Base-by-base conservation (phyloP, 2,113 vertebrate genomes). In the Anguilla rostrata region DNA sequence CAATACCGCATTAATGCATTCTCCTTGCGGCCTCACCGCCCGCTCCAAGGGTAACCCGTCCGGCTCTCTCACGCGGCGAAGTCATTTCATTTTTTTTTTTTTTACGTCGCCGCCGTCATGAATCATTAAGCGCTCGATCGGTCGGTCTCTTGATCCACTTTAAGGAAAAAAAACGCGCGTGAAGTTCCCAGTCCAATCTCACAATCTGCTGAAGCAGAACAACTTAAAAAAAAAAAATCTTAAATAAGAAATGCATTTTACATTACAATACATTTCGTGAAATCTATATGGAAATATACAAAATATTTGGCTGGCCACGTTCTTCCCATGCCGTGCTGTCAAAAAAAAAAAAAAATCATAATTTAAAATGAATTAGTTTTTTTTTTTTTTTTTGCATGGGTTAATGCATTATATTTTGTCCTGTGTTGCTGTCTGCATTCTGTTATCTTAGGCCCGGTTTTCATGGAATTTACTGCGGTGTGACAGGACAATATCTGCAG, bases 1-100 rank as follows among this genome's bases (percentile, higher is more conserved):
- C 91, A 88, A 90, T 92, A 92, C 63, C 87, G 49, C 57, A 34
- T 87, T 88, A 90, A 91, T 88, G 87, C 85, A 86, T 91, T 89
- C 88, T 85, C 86, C 90, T 90, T 46, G 39, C 83, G 86, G 53
- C 71, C 39, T 56, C 86, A 39, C 87, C 86, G 40, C 81, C 81
- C 78, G 87, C 81, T 90, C 88, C 88, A 91, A 89, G 91, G 92
- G 84, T 88, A 89, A 34, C 86, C 85, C 57, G 41, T 63, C 8
- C 26, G 34, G 43, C 1, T 46, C 3, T 34, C 87, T 86, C 41
- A 46, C 81, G 85, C 87, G 90, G 87, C 85, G 88, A 87, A 90
- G 88, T 88, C 87, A 71, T 83, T 89, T 81, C 15, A 40, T 86
- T 82, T 87, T 78, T 86, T 14, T 34, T n/a, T 34, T 34, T 34